Conservation (phyloP, 2,113 vertebrate genomes). For the Phalacrocorax brasilianus region DNA sequence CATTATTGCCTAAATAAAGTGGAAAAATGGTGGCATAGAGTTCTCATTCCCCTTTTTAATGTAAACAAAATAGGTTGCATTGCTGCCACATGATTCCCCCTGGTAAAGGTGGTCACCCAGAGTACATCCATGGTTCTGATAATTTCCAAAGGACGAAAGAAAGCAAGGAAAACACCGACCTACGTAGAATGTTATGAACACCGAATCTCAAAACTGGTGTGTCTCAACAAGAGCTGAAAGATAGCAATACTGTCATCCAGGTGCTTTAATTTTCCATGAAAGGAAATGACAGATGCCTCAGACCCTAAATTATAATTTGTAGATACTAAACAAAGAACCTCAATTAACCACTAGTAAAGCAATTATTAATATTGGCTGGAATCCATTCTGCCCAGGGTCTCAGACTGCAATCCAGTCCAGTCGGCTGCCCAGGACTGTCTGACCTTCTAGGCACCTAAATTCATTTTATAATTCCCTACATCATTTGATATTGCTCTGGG, state of each 20-base stretch:
- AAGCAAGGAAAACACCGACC: neutral
- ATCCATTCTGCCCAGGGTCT: conserved; percentile 40
- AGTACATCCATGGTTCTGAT: neutral
- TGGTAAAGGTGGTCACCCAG: neutral
- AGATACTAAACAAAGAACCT: conserved; percentile 40
- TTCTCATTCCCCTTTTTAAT: neutral
- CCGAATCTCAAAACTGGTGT: neutral
- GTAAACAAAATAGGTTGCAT: neutral
- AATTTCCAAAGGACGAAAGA: neutral
- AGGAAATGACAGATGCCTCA: conserved; percentile 30
- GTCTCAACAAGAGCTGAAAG: neutral
- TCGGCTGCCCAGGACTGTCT: neutral
- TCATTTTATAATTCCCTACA: neutral
- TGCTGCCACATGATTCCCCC: accelerated
- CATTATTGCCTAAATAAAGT: neutral
- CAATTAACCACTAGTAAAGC: conserved; percentile 31
- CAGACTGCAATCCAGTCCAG: neutral
- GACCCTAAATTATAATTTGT: neutral
- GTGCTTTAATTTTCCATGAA: neutral
- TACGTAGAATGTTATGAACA: neutral
- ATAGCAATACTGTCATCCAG: neutral
- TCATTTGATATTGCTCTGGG: neutral
- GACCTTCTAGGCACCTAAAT: neutral
- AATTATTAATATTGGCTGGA: conserved; percentile 52
- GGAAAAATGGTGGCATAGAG: neutral